Base-by-base conservation (phyloP, 2,797 vertebrate genomes). In the Coregonus ussuriensis region DNA sequence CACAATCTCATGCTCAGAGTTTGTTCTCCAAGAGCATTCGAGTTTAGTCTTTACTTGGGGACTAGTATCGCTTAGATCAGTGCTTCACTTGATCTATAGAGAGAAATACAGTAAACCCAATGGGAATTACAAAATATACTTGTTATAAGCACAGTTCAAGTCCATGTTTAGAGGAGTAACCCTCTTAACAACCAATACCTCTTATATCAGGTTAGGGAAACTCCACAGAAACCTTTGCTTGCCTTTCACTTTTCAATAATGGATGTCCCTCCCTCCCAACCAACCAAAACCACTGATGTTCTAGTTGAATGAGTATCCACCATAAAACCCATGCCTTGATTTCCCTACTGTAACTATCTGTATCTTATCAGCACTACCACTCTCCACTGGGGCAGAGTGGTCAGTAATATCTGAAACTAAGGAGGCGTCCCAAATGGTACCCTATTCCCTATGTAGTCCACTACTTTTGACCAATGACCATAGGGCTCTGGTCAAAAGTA, bases 301-400 rank as follows among this genome's bases (percentile, higher is more conserved):
- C 74, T 18, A 21, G 54, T 72, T 82, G 86, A 88, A 84, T 84
- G 79, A 70, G 52, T 73, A 70, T 18, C 18, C 4, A 80, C 56
- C 74, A 80, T 83, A 89, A 87, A 92, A 82, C 81, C 81, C 87
- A 89, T 87, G 89, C 85, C 89, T 86, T 85, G 83, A 90, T 92
- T 92, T 91, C 79, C 63, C 54, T 56, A 18, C 54, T 56, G 74
- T 68, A 80, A 13, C 18, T 29, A 14, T 65, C 77, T 75, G 74
- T 77, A 83, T 89, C 82, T 83, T 82, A 89, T 90, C 89, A 86
- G 83, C 86, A 74, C 3, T 1, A 31, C 75, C 56, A 76, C 37
- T 41, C 53, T 54, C 80, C 82, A 86, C 89, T 89, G 18, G 82
- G 90, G 85, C 85, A 84, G 35, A 37, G 41, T 47, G 41, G 71